Evolutionary conservation across 2,888 invertebrate species (phyloP).

Genomic region (Synanthedon formicaeformis): DNA sequence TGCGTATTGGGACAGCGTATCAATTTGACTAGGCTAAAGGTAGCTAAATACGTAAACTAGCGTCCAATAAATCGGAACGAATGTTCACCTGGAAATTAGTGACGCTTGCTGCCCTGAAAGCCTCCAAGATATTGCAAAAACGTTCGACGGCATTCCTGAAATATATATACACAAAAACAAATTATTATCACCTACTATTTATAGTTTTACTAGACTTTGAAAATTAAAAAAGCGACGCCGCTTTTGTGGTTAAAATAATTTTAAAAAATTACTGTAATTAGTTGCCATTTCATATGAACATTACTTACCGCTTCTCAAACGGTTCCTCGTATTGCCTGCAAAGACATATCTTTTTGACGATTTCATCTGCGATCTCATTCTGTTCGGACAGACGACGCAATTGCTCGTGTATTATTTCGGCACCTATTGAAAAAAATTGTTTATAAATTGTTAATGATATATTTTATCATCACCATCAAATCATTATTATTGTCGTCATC

Average conservation of each 20-base stretch:
- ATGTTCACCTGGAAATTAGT: constrained; percentile 49
- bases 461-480: too few relatives aligned
- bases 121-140: constrained; percentile 47
- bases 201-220: too few relatives aligned
- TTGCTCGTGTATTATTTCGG: constrained; percentile 44
- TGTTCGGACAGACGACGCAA: constrained; percentile 29
- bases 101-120: constrained; percentile 46
- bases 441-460: too few relatives aligned
- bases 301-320: constrained; percentile 40
- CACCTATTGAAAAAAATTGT: constrained; percentile 19
- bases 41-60: too few relatives aligned
- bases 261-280: too few relatives aligned
- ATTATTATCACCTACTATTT: too few relatives aligned
- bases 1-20: too few relatives aligned
- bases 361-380: constrained; percentile 32
- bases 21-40: too few relatives aligned
- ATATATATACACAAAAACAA: not conserved
- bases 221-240: too few relatives aligned
- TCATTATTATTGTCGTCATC: too few relatives aligned
- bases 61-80: not conserved
- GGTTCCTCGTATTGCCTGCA: constrained; percentile 39
- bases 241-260: too few relatives aligned
- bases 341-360: constrained; percentile 38
- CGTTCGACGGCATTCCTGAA: constrained; percentile 49
- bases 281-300: too few relatives aligned